Conservation (phyloP, 2,797 vertebrate genomes). For the Furcifer pardalis region DNA sequence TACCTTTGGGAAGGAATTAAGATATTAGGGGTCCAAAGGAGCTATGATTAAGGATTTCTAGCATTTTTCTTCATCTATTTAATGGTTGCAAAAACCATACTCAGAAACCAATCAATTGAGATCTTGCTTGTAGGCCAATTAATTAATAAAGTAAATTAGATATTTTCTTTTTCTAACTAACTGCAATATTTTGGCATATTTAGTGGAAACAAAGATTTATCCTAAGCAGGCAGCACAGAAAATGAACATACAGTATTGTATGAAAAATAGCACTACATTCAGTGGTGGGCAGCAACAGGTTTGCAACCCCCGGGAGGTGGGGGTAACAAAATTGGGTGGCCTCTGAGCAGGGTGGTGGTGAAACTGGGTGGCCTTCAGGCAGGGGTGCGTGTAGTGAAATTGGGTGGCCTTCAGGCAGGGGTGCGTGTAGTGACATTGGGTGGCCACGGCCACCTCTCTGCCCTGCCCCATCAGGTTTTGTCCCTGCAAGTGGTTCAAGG, state of each 20-base stretch:
- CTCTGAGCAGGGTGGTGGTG: no score
- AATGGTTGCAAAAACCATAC: background rate
- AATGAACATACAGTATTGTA: background rate
- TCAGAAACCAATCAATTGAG: background rate
- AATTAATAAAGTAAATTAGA: background rate
- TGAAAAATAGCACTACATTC: background rate
- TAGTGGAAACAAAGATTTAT: background rate
- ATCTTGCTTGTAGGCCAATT: background rate
- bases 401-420: no score
- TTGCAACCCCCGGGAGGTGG: no score
- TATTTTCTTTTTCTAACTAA: background rate
- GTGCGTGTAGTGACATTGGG: no score
- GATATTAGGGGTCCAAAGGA: background rate
- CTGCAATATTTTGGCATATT: background rate
- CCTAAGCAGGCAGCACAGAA: background rate
- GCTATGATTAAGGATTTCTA: background rate
- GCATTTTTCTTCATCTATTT: background rate
- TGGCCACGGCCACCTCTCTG: no score
- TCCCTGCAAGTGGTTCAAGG: no score
- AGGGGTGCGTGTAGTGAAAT: no score
- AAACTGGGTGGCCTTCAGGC: no score
- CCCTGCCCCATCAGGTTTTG: no score
- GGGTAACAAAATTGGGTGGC: no score
- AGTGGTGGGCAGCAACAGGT: no score
- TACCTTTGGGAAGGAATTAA: conserved; percentile 62